phyloP scores from a whole-genome alignment of 2,797 vertebrate genomes.

The Rhabdophis nuchalis region DNA sequence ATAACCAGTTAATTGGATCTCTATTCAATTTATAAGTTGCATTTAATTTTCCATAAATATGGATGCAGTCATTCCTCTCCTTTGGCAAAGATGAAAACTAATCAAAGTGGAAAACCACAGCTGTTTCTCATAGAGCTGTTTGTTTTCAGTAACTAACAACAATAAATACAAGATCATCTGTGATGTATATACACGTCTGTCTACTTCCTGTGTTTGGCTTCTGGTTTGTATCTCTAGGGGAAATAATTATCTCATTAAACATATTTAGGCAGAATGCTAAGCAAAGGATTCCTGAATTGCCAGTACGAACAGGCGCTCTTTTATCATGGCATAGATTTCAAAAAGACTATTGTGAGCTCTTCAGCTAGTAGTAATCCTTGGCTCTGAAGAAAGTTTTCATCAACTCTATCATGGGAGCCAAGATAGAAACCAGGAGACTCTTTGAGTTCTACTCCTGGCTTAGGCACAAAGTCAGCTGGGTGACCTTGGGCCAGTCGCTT shows the following conservation, averaged over 20 bases:
- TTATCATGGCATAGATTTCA: not conserved
- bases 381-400: not conserved
- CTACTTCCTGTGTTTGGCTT: not conserved
- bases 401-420: not conserved
- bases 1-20: not conserved
- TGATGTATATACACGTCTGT: not conserved
- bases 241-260: not conserved
- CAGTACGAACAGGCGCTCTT: not conserved
- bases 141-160: not conserved
- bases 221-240: accelerated
- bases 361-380: not conserved
- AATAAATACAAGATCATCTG: not conserved
- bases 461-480: not conserved
- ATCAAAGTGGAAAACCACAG: not conserved
- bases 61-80: not conserved
- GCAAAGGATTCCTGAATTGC: not conserved
- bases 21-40: not conserved
- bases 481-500: not conserved
- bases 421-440: not conserved
- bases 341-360: not conserved
- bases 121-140: not conserved
- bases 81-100: not conserved
- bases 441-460: not conserved
- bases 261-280: not conserved
- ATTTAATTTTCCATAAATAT: not conserved